Evolutionary conservation across 2,888 invertebrate genomes (phyloP), one percentile per base, ranked within the genome.

Genomic region (Rugalucina vietnamica): DNA sequence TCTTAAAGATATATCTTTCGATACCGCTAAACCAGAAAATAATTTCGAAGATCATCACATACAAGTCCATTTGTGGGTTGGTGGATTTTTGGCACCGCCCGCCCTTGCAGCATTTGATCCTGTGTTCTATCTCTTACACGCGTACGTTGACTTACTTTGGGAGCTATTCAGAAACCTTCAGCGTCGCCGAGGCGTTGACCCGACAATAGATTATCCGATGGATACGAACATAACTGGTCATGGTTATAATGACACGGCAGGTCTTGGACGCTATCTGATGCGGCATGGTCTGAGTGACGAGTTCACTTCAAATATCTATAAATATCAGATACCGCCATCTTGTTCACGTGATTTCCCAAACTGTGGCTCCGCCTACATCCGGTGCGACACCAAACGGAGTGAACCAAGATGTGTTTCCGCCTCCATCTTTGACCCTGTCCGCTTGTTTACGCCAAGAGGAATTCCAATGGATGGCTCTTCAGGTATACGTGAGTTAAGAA

Each of bases 121-220:
- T 0, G 86, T 93, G 32, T 95, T 95, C 87, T 95, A 90, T 88
- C 80, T 94, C 37, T 93, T 93, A 76, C 95, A 95, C 82, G 88
- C 91, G 18, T 95, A 93, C 81, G 91, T 94, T 18, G 95, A 95
- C 84, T 86, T 91, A 34, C 79, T 95, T 8, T 95, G 94, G 94
- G 94, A 95, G 76, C 81, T 93, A 57, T 91, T 90, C 49, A 75
- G 90, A 32, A 81, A 86, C 14, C 77, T 87, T 32, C 89, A 91
- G 43, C 81, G 72, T 18, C 60, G 78, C 29, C 79, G 76, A n/a
- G 88, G 88, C 24, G 81, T 88, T 5, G 86, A 90, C 57, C 88
- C 90, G 0, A 84, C 87, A 10, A 86, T 69, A 12, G 89, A 90
- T 72, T 91, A 87, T 70, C 90, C 91, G 1, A 60, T 60, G 24